phyloP scores from a whole-genome alignment of 2,888 invertebrate species.

The Oscheius sp. region DNA sequence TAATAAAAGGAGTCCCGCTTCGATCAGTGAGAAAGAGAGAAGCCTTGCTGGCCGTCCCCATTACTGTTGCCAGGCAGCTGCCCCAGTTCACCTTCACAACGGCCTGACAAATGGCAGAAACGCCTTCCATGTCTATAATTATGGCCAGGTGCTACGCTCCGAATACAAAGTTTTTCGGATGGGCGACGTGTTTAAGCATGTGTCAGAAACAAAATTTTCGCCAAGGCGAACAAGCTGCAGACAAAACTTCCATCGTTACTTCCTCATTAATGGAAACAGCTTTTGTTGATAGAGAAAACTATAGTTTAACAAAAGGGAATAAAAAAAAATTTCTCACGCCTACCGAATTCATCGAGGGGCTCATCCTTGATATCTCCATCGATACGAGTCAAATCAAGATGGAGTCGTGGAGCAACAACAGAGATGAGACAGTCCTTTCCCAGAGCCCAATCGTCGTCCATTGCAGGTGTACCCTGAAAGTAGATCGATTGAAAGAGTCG shows the following conservation, averaged over 20 bases:
- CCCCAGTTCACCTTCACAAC: background rate
- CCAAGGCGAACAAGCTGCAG: background rate
- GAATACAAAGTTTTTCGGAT: too few species aligned
- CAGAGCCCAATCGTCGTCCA: conserved; percentile 54
- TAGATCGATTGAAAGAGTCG: background rate
- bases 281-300: background rate
- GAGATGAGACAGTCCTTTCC: conserved; percentile 50
- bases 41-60: too few species aligned
- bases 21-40: too few species aligned
- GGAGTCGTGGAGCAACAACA: conserved; percentile 12
- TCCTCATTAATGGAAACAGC: background rate
- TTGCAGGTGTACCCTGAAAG: conserved; percentile 17
- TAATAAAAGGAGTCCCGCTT: too few species aligned
- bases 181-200: too few species aligned
- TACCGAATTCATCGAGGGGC: conserved; percentile 24
- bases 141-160: background rate
- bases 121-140: background rate
- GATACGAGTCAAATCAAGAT: background rate
- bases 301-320: too few species aligned
- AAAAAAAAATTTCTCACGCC: too few species aligned
- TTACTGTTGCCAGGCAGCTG: conserved; percentile 22
- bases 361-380: conserved; percentile 5
- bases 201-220: too few species aligned
- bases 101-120: background rate
- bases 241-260: background rate